A percentile compares a stretch with the other conserved stretches of the same genome.
phyloP scores from a whole-genome alignment of 2,888 invertebrate species.

The Acrobasis suavella region DNA sequence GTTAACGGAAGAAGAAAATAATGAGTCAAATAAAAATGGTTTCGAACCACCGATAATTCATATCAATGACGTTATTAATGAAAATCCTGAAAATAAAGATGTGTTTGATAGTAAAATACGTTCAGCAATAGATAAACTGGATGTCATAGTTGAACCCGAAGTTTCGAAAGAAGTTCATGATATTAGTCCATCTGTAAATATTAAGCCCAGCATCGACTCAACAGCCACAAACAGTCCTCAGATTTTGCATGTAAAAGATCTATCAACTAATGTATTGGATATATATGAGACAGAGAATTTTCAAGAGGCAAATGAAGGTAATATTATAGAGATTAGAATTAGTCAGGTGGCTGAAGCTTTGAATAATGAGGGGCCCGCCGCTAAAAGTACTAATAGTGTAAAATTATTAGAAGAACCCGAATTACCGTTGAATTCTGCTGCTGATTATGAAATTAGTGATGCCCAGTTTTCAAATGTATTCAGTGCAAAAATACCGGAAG shows the following conservation, averaged over 20 bases:
- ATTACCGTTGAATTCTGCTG: not conserved
- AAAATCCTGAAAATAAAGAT: not conserved
- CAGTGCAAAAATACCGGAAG: not conserved
- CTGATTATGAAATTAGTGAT: no score
- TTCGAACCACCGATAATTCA: not conserved
- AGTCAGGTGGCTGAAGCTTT: slow-evolving; percentile 14
- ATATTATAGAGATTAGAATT: slow-evolving; percentile 29
- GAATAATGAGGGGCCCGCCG: not conserved
- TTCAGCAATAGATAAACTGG: no score
- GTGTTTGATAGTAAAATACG: not conserved
- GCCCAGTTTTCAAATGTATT: not conserved
- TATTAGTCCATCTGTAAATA: not conserved
- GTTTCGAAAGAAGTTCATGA: not conserved
- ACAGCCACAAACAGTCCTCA: not conserved
- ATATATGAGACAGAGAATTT: not conserved
- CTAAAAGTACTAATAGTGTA: not conserved
- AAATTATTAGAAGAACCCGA: not conserved
- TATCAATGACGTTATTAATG: not conserved
- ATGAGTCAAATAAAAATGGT: not conserved
- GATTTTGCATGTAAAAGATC: not conserved
- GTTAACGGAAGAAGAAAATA: not conserved
- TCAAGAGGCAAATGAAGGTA: slow-evolving; percentile 32
- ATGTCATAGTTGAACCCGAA: not conserved
- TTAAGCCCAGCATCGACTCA: not conserved
- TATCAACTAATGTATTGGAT: not conserved